These are phyloP conservation scores for Pteruthius melanotis DNA, from an alignment of 2,113 vertebrate genomes.

Conservation along the genomic window DNA sequence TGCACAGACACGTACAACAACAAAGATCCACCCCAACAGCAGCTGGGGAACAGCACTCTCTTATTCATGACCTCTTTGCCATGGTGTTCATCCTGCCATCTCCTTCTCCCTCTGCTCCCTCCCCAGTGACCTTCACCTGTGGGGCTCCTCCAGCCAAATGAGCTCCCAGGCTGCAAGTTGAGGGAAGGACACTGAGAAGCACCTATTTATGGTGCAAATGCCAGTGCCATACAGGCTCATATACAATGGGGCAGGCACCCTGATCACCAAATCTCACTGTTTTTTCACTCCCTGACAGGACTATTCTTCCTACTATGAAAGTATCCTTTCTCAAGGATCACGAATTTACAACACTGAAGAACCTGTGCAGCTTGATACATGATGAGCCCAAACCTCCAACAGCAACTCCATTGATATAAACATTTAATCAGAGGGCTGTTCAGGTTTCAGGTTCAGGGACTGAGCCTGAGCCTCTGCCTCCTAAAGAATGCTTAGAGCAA, in stretches of 20 bases:
- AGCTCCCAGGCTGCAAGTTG: neutral
- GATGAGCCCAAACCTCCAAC: neutral
- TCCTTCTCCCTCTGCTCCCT: neutral
- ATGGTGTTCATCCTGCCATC: neutral
- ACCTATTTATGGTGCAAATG: neutral
- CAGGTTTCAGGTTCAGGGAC: neutral
- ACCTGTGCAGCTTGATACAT: neutral
- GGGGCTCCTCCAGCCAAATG: neutral
- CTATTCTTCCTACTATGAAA: neutral
- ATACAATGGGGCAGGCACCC: neutral
- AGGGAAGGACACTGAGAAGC: neutral
- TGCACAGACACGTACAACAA: accelerated
- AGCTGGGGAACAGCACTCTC: neutral
- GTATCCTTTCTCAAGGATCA: accelerated
- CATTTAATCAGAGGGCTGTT: neutral
- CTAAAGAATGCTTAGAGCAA: neutral
- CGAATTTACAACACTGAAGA: neutral
- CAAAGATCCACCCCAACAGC: neutral
- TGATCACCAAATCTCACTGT: neutral
- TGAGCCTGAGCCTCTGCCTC: neutral
- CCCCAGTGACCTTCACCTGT: too few species aligned
- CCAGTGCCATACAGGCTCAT: neutral
- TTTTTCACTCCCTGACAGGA: neutral
- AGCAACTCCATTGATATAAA: neutral
- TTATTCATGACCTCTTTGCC: neutral